phyloP scores from a whole-genome alignment of 2,888 invertebrate genomes.

The Leptopterna dolabrata region DNA sequence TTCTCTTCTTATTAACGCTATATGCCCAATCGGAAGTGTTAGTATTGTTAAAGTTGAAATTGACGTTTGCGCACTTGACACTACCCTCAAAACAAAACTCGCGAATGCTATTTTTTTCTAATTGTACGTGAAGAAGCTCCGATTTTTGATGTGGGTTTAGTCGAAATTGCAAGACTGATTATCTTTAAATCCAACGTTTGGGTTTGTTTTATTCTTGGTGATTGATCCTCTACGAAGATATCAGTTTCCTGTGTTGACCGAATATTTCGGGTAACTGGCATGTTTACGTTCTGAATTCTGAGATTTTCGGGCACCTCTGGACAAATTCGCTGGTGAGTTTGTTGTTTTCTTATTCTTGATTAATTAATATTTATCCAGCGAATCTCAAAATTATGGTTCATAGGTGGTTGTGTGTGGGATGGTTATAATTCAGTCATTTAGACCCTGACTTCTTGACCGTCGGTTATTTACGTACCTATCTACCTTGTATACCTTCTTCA shows the following conservation, averaged over 20 bases:
- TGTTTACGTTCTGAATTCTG: background rate
- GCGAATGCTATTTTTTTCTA: background rate
- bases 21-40: background rate
- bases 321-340: background rate
- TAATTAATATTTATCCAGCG: background rate
- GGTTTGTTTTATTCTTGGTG: background rate
- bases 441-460: no score
- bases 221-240: background rate
- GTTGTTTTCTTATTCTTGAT: background rate
- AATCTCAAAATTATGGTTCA: no score
- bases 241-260: background rate
- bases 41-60: background rate
- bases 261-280: background rate
- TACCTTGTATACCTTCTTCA: no score
- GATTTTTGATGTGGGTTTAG: background rate
- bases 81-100: background rate
- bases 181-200: background rate
- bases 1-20: background rate
- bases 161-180: background rate
- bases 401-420: no score
- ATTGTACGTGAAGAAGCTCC: background rate
- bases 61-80: background rate
- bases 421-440: no score
- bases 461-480: no score
- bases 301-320: background rate